Conservation (phyloP, 2,113 vertebrate genomes). For the Bos indicus region DNA sequence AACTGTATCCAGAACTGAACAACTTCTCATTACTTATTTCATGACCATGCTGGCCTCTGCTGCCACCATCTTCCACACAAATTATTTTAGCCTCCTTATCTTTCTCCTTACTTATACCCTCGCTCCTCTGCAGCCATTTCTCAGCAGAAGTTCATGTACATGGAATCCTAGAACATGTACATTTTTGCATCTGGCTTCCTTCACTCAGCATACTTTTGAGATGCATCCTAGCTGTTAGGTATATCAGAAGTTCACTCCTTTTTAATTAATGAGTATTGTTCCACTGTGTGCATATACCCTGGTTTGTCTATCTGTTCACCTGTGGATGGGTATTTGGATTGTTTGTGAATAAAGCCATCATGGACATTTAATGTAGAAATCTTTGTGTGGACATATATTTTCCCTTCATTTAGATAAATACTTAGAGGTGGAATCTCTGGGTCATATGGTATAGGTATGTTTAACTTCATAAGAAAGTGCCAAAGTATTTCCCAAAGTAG, state of each 20-base stretch:
- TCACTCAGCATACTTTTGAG: constrained; percentile 16
- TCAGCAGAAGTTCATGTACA: not conserved
- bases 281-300: not conserved
- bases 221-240: not conserved
- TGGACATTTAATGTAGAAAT: not conserved
- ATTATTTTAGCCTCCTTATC: not conserved
- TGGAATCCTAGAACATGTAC: not conserved
- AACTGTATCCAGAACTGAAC: not conserved
- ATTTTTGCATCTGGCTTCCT: not conserved
- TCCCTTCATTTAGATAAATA: constrained; percentile 2
- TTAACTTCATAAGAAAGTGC: not conserved
- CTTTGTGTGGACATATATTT: not conserved
- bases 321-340: not conserved
- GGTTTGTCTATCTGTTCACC: not conserved
- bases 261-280: not conserved
- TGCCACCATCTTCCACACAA: not conserved
- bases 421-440: not conserved
- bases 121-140: not conserved
- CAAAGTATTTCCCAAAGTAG: not conserved
- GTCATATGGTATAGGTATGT: not conserved
- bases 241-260: not conserved
- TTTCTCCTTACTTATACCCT: not conserved
- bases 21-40: not conserved
- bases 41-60: not conserved
- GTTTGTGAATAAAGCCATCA: not conserved